These are phyloP conservation scores for Mastomys natalensis DNA, from an alignment of 2,113 vertebrate genomes.

Conservation along the genomic window DNA sequence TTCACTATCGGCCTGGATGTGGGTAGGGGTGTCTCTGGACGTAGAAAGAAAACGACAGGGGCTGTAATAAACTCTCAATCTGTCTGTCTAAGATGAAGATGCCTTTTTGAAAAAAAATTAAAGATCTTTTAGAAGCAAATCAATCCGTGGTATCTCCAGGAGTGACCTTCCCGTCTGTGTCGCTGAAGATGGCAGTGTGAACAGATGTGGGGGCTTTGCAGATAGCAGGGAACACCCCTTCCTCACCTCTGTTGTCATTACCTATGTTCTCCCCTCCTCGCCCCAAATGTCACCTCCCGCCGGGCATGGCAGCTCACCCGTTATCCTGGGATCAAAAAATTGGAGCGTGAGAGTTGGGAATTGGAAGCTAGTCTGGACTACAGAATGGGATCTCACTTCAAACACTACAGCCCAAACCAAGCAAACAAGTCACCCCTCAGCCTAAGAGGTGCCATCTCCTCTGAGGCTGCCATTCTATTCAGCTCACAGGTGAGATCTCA, in stretches of 20 bases:
- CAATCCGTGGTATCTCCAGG: neutral
- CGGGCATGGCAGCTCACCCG: too few species aligned
- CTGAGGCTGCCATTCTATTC: neutral
- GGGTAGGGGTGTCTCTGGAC: neutral
- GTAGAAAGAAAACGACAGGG: too few species aligned
- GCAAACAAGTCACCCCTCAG: neutral
- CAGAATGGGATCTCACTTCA: neutral
- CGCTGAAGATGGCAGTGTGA: too few species aligned
- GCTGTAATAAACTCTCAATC: neutral
- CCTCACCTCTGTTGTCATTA: neutral
- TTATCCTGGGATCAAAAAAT: neutral
- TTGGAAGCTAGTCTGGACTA: neutral
- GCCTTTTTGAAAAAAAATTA: neutral
- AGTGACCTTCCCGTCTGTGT: neutral
- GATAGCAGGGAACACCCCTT: neutral
- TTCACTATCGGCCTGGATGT: neutral
- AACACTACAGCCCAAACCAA: neutral
- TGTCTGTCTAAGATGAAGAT: neutral
- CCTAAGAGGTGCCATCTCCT: neutral
- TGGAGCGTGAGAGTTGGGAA: neutral
- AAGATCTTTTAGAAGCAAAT: neutral
- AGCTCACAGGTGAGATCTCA: neutral
- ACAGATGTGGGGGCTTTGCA: neutral
- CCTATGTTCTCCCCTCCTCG: rapidly evolving
- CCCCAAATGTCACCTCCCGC: neutral